phyloP scores from a whole-genome alignment of 2,113 vertebrate species.

The Sapajus apella region DNA sequence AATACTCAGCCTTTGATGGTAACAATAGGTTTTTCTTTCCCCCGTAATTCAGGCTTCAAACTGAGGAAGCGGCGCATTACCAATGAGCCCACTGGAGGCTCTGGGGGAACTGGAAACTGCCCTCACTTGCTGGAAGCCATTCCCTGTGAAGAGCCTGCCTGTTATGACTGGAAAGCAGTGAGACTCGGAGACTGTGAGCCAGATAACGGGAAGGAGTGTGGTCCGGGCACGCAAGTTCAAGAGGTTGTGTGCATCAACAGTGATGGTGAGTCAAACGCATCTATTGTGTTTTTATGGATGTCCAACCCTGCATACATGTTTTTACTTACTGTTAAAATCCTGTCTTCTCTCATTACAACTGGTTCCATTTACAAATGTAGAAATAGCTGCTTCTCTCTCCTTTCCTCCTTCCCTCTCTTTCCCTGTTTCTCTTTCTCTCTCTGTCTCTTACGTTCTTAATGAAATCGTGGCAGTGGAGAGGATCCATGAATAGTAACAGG shows the following conservation, averaged over 20 bases:
- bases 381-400: not conserved
- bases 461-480: not conserved
- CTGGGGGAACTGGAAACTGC: slow-evolving; percentile 90
- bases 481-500: not conserved
- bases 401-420: accelerated
- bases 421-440: accelerated
- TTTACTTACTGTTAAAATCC: not conserved
- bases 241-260: slow-evolving; percentile 90
- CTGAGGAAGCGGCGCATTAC: slow-evolving; percentile 91
- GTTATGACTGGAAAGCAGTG: slow-evolving; percentile 90
- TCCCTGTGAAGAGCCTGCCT: slow-evolving; percentile 95
- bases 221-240: slow-evolving; percentile 89
- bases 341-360: not conserved
- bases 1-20: not conserved
- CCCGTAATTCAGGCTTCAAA: slow-evolving; percentile 90
- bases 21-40: slow-evolving; percentile 44
- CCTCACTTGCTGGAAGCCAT: slow-evolving; percentile 96
- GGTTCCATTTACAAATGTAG: not conserved
- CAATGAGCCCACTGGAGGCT: slow-evolving; percentile 90
- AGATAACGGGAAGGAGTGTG: slow-evolving; percentile 89
- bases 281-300: not conserved
- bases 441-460: not conserved
- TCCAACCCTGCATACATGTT: not conserved
- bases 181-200: slow-evolving; percentile 91
- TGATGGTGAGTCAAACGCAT: slow-evolving; percentile 86